A percentile compares a stretch with the other conserved stretches of the same genome.
Evolutionary conservation across 37 sponge, comb jelly and placozoan genomes (phyloP).

Genomic region (Agelas oroides): DNA sequence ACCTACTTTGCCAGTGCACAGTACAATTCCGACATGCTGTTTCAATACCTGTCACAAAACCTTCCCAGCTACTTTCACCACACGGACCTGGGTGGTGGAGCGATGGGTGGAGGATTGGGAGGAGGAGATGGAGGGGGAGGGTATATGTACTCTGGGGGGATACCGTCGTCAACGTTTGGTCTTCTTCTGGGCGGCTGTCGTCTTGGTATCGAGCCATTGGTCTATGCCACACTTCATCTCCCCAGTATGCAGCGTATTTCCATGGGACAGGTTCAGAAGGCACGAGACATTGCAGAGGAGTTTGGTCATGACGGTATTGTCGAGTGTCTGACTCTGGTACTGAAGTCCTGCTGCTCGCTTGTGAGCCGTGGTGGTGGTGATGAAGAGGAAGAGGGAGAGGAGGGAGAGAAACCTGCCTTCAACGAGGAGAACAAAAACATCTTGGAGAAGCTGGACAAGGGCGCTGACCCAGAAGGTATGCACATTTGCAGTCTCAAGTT

Average conservation of each 20-base stretch:
- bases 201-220: conserved; percentile 59
- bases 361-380: no score
- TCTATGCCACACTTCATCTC: conserved; percentile 53
- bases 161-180: conserved; percentile 44
- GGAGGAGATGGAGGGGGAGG: neutral
- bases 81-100: conserved; percentile 23
- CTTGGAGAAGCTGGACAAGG: neutral
- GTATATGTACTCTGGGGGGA: conserved; percentile 28
- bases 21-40: conserved; percentile 49
- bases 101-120: neutral
- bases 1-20: conserved; percentile 52
- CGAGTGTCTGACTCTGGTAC: conserved; percentile 16
- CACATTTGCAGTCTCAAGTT: no score
- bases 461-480: conserved; percentile 12
- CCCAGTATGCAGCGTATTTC: conserved; percentile 16
- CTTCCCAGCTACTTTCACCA: conserved; percentile 58
- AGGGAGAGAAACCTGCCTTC: no score
- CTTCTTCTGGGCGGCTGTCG: conserved; percentile 74
- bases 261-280: conserved; percentile 43
- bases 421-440: no score
- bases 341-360: no score
- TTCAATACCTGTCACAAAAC: conserved; percentile 54
- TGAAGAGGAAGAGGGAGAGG: no score
- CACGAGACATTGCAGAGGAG: conserved; percentile 24
- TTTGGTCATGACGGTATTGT: conserved; percentile 52